Conservation (phyloP, 2,797 vertebrate species). For the Argyrosomus regius region DNA sequence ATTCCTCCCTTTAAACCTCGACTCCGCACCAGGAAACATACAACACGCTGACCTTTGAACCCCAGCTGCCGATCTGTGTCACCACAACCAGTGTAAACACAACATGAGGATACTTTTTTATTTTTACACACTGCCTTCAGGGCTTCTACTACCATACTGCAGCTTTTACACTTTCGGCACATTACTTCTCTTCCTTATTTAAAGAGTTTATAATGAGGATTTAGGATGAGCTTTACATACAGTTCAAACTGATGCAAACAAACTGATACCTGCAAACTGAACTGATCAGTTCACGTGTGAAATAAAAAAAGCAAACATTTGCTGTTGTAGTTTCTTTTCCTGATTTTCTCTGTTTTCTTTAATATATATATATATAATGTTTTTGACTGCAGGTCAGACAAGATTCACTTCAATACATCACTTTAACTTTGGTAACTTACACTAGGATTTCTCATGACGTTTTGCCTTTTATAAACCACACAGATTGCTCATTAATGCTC, state of each 20-base stretch:
- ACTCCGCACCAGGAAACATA: conserved; percentile 17
- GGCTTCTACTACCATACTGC: background rate
- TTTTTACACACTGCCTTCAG: background rate
- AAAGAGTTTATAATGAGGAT: background rate
- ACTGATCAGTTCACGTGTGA: background rate
- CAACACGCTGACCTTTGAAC: conserved; percentile 25
- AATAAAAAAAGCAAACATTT: background rate
- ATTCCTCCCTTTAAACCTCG: conserved; percentile 45
- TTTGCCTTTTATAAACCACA: background rate
- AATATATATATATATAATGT: too few species aligned
- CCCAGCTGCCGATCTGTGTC: conserved; percentile 6
- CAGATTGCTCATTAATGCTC: background rate
- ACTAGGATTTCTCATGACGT: background rate
- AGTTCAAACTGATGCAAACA: background rate
- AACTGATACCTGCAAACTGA: background rate
- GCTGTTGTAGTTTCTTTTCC: background rate
- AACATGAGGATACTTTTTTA: background rate
- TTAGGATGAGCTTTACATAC: background rate
- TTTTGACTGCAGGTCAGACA: background rate
- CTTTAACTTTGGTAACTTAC: background rate
- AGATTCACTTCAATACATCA: background rate
- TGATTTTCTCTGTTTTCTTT: background rate
- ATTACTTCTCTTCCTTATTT: background rate
- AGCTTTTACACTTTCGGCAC: background rate
- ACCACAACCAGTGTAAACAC: conserved; percentile 17